Evolutionary conservation across 1,140 invertebrate genomes (phyloP).

Genomic region (Drosophila tropicalis): DNA sequence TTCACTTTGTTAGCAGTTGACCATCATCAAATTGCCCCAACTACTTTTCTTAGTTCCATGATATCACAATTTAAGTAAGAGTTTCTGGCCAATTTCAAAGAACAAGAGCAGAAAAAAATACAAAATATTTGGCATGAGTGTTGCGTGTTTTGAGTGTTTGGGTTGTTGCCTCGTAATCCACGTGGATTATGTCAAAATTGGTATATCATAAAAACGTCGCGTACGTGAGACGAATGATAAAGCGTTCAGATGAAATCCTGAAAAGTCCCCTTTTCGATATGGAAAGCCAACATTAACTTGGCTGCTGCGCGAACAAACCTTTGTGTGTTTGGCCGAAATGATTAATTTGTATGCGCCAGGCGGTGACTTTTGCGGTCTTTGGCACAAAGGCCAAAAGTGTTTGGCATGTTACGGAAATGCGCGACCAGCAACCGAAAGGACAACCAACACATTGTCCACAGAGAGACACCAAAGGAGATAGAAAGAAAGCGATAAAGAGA

Average conservation of each 20-base stretch:
- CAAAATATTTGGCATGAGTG: slow-evolving; percentile 21
- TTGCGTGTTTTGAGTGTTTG: slow-evolving; percentile 28
- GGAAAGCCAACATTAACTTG: slow-evolving; percentile 44
- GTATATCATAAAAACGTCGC: slow-evolving; percentile 81
- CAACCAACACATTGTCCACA: slow-evolving; percentile 21
- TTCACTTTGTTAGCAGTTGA: slow-evolving; percentile 39
- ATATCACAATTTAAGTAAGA: slow-evolving; percentile 28
- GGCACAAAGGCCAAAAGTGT: slow-evolving; percentile 80
- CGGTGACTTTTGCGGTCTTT: slow-evolving; percentile 73
- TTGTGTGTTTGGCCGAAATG: slow-evolving; percentile 54
- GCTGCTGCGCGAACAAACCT: slow-evolving; percentile 49
- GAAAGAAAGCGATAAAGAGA: not conserved
- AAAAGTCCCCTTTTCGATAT: slow-evolving; percentile 35
- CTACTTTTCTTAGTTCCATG: slow-evolving; percentile 8
- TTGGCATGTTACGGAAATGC: slow-evolving; percentile 80
- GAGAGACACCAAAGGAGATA: slow-evolving; percentile 7
- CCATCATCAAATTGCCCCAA: not conserved
- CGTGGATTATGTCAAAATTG: slow-evolving; percentile 80
- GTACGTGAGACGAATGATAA: slow-evolving; percentile 65
- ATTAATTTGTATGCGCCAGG: slow-evolving; percentile 77
- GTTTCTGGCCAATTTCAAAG: slow-evolving; percentile 46
- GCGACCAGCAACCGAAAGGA: slow-evolving; percentile 50
- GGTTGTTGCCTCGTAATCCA: slow-evolving; percentile 62
- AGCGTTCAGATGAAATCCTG: slow-evolving; percentile 35
- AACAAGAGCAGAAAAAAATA: not conserved